phyloP scores from a whole-genome alignment of 2,888 invertebrate genomes.

The Empis livida region DNA sequence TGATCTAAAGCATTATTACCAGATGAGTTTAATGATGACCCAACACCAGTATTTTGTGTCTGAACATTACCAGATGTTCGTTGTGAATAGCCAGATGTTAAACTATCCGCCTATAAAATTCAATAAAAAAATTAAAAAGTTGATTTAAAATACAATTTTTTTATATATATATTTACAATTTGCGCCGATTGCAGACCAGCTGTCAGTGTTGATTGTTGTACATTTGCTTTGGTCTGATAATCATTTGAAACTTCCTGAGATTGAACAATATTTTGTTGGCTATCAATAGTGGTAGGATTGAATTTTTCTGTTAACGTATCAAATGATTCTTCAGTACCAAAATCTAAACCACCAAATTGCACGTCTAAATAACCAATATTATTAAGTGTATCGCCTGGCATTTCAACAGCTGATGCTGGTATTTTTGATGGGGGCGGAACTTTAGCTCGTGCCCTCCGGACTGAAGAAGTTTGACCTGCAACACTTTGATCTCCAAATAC shows the following conservation, averaged over 20 bases:
- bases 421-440: conserved; percentile 84
- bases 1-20: conserved; percentile 25
- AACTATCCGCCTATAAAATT: conserved; percentile 23
- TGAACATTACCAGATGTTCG: conserved; percentile 21
- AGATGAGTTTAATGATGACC: conserved; percentile 20
- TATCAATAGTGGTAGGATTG: conserved; percentile 28
- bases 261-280: conserved; percentile 18
- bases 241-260: conserved; percentile 23
- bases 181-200: conserved; percentile 31
- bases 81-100: conserved; percentile 27
- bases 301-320: conserved; percentile 34
- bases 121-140: background rate
- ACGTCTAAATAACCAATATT: conserved; percentile 73
- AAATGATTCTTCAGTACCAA: conserved; percentile 41
- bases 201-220: conserved; percentile 17
- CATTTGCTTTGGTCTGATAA: conserved; percentile 29
- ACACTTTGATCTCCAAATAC: conserved; percentile 27
- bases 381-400: conserved; percentile 77
- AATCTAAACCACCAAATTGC: conserved; percentile 84
- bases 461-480: conserved; percentile 27
- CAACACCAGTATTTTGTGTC: conserved; percentile 19
- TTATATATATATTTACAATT: conserved; percentile 21
- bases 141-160: too few relatives aligned
- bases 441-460: conserved; percentile 49
- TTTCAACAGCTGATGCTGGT: conserved; percentile 87